phyloP scores from a whole-genome alignment of 2,797 vertebrate genomes.

The Stomatorhinus walkeri region DNA sequence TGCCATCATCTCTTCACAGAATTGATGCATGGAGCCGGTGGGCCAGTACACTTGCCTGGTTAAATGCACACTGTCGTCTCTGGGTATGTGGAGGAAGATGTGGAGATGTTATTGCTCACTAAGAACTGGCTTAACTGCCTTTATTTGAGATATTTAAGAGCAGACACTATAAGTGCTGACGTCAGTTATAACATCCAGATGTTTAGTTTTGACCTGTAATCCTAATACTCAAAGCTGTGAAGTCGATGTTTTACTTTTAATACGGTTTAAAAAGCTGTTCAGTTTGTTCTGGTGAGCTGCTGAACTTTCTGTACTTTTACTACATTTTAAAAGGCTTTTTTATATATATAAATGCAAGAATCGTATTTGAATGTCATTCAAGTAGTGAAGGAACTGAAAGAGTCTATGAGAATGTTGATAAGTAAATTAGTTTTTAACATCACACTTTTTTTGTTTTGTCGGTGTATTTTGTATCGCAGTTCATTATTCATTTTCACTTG shows the following conservation, averaged over 20 bases:
- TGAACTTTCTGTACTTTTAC: constrained; percentile 16
- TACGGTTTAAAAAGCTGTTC: constrained; percentile 11
- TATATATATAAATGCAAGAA: constrained; percentile 4
- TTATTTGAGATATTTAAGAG: background rate
- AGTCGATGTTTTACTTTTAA: constrained; percentile 39
- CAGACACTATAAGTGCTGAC: background rate
- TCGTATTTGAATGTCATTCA: constrained; percentile 19
- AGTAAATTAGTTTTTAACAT: background rate
- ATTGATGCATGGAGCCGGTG: background rate
- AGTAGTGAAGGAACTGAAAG: background rate
- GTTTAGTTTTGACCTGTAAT: constrained; percentile 21
- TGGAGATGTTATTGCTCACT: background rate
- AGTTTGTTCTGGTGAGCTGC: constrained; percentile 17
- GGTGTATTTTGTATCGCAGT: background rate
- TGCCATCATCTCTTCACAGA: background rate
- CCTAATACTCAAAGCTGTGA: constrained; percentile 53
- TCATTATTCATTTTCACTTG: background rate
- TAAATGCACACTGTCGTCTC: background rate
- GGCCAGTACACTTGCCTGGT: background rate
- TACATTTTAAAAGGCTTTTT: constrained; percentile 12
- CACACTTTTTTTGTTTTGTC: background rate
- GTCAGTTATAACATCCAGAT: background rate
- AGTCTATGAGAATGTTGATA: background rate
- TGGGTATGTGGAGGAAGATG: background rate
- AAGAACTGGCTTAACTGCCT: background rate